phyloP scores from a whole-genome alignment of 2,113 vertebrate species.

The Eretmochelys imbricata region DNA sequence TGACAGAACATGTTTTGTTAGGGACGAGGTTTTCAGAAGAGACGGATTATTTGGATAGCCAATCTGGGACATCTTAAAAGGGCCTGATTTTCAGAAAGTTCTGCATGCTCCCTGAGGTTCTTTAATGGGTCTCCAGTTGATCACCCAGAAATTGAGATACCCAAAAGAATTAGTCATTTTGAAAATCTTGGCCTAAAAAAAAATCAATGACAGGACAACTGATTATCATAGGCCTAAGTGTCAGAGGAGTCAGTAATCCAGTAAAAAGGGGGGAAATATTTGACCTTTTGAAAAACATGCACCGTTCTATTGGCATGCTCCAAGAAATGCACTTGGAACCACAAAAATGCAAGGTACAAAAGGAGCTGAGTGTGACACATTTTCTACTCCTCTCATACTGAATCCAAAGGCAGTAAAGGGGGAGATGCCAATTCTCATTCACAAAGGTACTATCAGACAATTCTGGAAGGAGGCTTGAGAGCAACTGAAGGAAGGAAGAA shows the following conservation, averaged over 20 bases:
- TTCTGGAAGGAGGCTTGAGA: background rate
- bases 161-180: background rate
- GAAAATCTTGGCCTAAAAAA: background rate
- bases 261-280: background rate
- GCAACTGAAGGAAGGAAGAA: background rate
- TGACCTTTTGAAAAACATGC: background rate
- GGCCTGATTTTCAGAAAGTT: background rate
- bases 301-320: background rate
- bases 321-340: background rate
- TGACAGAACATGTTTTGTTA: background rate
- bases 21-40: background rate
- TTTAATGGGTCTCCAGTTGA: background rate
- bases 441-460: background rate
- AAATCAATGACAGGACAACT: background rate
- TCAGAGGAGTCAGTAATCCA: background rate
- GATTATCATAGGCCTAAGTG: background rate
- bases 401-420: background rate
- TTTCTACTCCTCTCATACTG: background rate
- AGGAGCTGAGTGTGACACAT: background rate
- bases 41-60: background rate
- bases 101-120: background rate
- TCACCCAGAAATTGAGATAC: background rate
- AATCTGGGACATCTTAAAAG: background rate
- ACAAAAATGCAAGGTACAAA: background rate
- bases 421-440: background rate